Evolutionary conservation across 2,113 vertebrate genomes (phyloP).

Genomic region (Tragelaphus strepsiceros): DNA sequence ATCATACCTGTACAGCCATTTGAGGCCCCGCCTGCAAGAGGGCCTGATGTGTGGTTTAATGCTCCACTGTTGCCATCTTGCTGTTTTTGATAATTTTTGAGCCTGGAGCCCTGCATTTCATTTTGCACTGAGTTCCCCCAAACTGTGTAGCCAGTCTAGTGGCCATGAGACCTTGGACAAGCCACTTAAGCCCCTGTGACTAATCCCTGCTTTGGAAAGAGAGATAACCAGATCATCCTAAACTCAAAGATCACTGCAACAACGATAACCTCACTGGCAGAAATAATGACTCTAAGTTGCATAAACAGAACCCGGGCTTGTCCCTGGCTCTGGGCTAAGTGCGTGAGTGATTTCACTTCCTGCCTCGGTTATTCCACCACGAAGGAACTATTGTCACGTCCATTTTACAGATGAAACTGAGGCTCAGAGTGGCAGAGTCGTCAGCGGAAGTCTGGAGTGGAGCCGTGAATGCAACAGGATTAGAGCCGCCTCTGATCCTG

Average conservation of each 20-base stretch:
- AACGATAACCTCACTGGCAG: rapidly evolving
- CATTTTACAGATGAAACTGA: neutral
- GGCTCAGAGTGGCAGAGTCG: neutral
- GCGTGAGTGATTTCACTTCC: neutral
- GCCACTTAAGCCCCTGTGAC: neutral
- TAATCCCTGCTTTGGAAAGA: neutral
- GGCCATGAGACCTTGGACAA: neutral
- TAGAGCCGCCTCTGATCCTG: no score
- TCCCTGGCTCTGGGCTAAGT: neutral
- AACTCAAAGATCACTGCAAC: neutral
- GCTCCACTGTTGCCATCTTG: neutral
- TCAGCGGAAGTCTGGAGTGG: neutral
- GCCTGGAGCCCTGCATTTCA: neutral
- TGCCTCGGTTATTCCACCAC: neutral
- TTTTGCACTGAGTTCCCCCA: neutral
- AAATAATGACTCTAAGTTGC: neutral
- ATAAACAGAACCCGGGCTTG: rapidly evolving
- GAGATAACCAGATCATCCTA: neutral
- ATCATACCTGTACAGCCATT: rapidly evolving
- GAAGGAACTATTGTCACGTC: rapidly evolving
- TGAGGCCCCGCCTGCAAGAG: rapidly evolving
- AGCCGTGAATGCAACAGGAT: rapidly evolving
- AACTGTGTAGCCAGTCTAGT: neutral
- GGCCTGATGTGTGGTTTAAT: rapidly evolving
- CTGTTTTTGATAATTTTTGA: neutral